Evolutionary conservation across 2,113 vertebrate species (phyloP).

Genomic region (Rattus norvegicus): DNA sequence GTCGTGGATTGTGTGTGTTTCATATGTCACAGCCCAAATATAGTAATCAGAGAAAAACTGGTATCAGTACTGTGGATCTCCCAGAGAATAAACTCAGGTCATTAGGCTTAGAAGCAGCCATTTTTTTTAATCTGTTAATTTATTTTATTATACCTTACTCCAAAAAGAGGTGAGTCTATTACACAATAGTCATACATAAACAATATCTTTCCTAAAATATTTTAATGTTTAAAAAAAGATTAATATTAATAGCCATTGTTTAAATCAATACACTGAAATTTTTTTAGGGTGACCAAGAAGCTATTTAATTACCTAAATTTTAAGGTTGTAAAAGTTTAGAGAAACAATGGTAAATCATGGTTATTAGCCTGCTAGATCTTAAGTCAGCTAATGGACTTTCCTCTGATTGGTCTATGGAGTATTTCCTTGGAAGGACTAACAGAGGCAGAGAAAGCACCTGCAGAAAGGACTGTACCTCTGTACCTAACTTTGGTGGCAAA

Average conservation of each 20-base stretch:
- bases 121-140: neutral
- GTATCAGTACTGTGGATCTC: neutral
- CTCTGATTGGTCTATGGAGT: neutral
- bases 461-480: neutral
- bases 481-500: neutral
- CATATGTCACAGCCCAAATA: neutral
- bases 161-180: neutral
- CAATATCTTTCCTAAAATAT: neutral
- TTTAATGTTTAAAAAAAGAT: neutral
- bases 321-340: conserved; percentile 26
- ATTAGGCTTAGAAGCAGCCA: neutral
- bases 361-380: neutral
- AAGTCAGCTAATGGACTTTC: neutral
- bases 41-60: neutral
- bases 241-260: neutral
- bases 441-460: neutral
- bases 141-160: neutral
- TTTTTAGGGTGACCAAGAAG: conserved; percentile 18
- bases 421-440: neutral
- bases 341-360: neutral
- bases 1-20: neutral
- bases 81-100: neutral
- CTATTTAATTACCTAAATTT: neutral
- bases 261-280: neutral
- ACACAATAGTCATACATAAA: neutral